These are phyloP conservation scores for Cephalopholis sonnerati DNA, from an alignment of 2,113 vertebrate species.

Conservation along the genomic window DNA sequence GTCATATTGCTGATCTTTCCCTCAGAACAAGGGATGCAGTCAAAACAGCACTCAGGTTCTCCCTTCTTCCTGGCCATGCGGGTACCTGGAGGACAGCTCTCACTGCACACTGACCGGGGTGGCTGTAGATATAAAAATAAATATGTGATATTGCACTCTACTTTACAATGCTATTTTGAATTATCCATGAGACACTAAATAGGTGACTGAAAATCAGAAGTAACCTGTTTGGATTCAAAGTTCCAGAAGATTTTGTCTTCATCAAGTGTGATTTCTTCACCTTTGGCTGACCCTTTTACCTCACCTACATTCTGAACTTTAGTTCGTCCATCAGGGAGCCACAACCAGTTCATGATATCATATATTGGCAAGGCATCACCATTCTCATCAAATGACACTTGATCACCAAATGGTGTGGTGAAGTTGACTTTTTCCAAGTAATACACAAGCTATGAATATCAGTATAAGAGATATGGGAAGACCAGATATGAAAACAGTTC, in stretches of 20 bases:
- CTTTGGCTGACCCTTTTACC: constrained; percentile 65
- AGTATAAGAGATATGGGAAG: too few relatives aligned
- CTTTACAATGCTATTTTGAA: neutral
- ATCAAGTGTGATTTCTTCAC: constrained; percentile 71
- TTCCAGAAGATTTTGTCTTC: constrained; percentile 80
- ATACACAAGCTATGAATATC: constrained; percentile 65
- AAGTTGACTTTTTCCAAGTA: constrained; percentile 80
- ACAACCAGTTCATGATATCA: constrained; percentile 83
- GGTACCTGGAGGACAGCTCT: constrained; percentile 82
- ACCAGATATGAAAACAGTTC: neutral
- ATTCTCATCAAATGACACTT: constrained; percentile 80
- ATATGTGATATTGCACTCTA: neutral
- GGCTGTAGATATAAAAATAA: constrained; percentile 60
- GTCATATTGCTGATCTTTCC: constrained; percentile 80
- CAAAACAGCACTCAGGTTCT: too few relatives aligned
- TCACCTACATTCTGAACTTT: constrained; percentile 72
- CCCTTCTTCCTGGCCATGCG: too few relatives aligned
- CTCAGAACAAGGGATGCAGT: constrained; percentile 77
- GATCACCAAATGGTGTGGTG: constrained; percentile 80
- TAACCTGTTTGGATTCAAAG: constrained; percentile 58
- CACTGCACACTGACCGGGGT: constrained; percentile 82
- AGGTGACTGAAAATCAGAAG: neutral
- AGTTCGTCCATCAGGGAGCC: constrained; percentile 63
- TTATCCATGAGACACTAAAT: neutral
- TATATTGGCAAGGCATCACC: constrained; percentile 82